Base-by-base conservation (phyloP, 2,113 vertebrate genomes). In the Manacus vitellinus region DNA sequence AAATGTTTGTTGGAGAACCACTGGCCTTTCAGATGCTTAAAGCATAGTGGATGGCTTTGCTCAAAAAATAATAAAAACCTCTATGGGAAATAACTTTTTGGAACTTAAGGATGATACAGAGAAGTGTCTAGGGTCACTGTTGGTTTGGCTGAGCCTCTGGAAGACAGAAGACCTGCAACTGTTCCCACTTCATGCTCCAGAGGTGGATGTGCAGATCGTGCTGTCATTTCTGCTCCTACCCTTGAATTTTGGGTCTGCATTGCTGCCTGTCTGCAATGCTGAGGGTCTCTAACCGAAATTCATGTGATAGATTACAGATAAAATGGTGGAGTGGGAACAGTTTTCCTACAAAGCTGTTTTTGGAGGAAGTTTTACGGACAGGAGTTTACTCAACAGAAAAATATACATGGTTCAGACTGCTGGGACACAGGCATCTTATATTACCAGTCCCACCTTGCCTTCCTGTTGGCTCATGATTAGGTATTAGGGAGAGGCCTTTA, bases 231-330 rank as follows among this genome's bases (percentile, higher is more conserved):
- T 33, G 16, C 35, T 85, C 19, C 39, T 83, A 9, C 59, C 23
- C 24, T 87, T 49, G n/a, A 30, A 16, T 56, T 47, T 47, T 0
- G 0, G 10, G 27, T 80, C 43, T 89, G 33, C 6, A 0, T 25
- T 65, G 59, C 73, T 75, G 16, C 78, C 37, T 37, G 5, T 75
- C 51, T 72, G 22, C 43, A 5, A 0, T 63, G 46, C 39, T 8
- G 0, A 89, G 31, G 14, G 18, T 35, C 33, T 52, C 35, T 59
- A 58, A 54, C 16, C 74, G 55, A 65, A 56, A 54, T 55, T 63
- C 2, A 4, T 77, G 8, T 46, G 9, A 4, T 22, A 74, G 41
- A 22, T 72, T 78, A 31, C 55, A 75, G 31, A 27, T 44, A 14
- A 65, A 81, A 66, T n/a, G 37, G 39, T 54, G 37, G 31, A 83